phyloP scores from a whole-genome alignment of 2,797 vertebrate species.

The Girardinus metallicus region DNA sequence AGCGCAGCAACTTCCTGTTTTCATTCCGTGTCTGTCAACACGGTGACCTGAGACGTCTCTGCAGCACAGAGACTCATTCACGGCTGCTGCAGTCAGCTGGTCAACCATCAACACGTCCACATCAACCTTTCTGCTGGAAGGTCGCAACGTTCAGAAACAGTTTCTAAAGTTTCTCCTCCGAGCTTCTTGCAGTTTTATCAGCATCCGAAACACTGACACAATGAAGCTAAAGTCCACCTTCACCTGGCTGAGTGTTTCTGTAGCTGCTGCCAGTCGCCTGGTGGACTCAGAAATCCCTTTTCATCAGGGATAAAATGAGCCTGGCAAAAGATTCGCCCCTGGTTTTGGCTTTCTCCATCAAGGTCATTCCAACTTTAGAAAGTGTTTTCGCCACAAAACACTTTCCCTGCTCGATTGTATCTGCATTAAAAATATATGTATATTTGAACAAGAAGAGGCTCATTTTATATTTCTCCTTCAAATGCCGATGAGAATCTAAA shows the following conservation, averaged over 20 bases:
- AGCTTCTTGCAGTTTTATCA: constrained; percentile 41
- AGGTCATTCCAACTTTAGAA: constrained; percentile 51
- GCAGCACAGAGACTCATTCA: constrained; percentile 47
- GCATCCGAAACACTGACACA: constrained; percentile 59
- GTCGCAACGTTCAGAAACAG: constrained; percentile 35
- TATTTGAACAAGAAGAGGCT: neutral
- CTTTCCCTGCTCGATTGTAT: neutral
- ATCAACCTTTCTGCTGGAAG: constrained; percentile 33
- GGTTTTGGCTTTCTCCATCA: constrained; percentile 56
- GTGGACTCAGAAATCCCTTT: constrained; percentile 54
- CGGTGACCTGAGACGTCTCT: constrained; percentile 38
- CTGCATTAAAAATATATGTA: neutral
- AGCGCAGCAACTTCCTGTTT: constrained; percentile 35
- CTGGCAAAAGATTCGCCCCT: constrained; percentile 33
- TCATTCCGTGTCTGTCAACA: constrained; percentile 40
- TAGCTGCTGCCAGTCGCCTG: constrained; percentile 39
- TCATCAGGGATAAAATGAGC: constrained; percentile 67
- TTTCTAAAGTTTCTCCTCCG: constrained; percentile 31
- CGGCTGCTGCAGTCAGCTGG: constrained; percentile 18
- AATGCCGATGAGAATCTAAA: constrained; percentile 13
- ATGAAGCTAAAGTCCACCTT: constrained; percentile 33
- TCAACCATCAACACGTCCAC: constrained; percentile 55
- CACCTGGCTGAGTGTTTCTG: constrained; percentile 35
- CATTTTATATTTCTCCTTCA: constrained; percentile 18
- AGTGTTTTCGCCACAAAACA: neutral